Base-by-base conservation (phyloP, 2,113 vertebrate genomes). In the Engraulis encrasicolus region DNA sequence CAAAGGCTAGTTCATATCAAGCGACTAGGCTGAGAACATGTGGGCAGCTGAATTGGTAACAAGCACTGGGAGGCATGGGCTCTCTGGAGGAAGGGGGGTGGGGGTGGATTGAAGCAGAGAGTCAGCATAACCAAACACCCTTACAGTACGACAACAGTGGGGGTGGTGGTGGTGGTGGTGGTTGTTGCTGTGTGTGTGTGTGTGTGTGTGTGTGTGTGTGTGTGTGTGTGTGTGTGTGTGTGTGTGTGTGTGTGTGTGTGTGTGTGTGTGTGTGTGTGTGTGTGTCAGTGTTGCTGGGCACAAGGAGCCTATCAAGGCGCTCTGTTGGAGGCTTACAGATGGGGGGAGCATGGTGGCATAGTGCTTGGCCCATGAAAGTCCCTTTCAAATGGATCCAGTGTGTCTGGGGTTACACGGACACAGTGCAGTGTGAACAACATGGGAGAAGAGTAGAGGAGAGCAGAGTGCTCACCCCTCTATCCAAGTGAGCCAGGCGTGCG, bases 1-100 rank as follows among this genome's bases (percentile, higher is more conserved):
- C 31, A 78, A 85, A 81, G 84, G 86, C 88, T 83, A 58, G 82
- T 87, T 87, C 87, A 86, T 81, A 71, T 80, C 81, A 83, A 85
- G 61, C 80, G 81, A 86, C 78, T 54, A 82, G 82, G 81, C 58
- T 77, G 81, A 88, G 81, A 78, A 52, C 36, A 58, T 54, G 82
- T 71, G 84, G 84, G 82, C 84, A 27, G 77, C 84, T 90, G 86
- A 85, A 83, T 89, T 81, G 74, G 84, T 89, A 88, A 88, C 84
- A 85, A 90, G 87, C 83, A 82, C 85, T 54, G 85, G 85, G 86
- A 89, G 74, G 82, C 37, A 84, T 34, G 71, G 7, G 52, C 78
- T 85, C 84, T 87, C 81, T 61, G 77, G 79, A 20, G 78, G 86
- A 82, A 83, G 61, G 79, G 23, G 78, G 82, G 80, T 82, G 50